Conservation (phyloP, 2,888 invertebrate species). For the Agrochola litura region DNA sequence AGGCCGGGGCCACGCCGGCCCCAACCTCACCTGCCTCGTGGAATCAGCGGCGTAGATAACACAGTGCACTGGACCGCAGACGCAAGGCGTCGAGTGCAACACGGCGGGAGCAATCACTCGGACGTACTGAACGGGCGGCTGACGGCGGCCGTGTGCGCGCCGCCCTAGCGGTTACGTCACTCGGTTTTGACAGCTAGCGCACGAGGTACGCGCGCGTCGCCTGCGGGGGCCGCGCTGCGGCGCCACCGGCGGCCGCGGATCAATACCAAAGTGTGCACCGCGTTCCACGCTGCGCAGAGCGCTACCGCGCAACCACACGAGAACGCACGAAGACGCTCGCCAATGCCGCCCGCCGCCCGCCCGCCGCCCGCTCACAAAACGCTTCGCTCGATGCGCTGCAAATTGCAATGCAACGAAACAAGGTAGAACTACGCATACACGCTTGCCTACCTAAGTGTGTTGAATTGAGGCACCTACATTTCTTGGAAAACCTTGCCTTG, state of each 20-base stretch:
- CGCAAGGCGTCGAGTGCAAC: conserved; percentile 72
- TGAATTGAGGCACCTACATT: conserved; percentile 1
- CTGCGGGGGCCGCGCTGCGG: conserved; percentile 71
- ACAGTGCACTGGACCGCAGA: conserved; percentile 74
- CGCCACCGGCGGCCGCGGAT: conserved; percentile 78
- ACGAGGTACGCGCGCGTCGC: conserved; percentile 67
- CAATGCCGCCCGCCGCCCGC: conserved; percentile 15
- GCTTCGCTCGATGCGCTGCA: conserved; percentile 31
- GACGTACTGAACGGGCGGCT: conserved; percentile 83
- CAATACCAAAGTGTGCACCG: conserved; percentile 67
- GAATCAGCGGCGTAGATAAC: conserved; percentile 74
- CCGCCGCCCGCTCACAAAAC: conserved; percentile 11
- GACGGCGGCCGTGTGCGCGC: conserved; percentile 84
- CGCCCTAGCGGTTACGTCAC: conserved; percentile 85
- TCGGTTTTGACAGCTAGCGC: conserved; percentile 82
- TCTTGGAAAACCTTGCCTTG: neutral
- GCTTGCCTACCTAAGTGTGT: neutral
- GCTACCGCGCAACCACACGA: conserved; percentile 58
- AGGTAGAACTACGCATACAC: conserved; percentile 14
- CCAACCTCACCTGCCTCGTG: conserved; percentile 82
- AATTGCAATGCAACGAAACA: conserved; percentile 36
- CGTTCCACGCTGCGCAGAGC: conserved; percentile 59
- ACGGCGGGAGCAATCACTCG: conserved; percentile 73
- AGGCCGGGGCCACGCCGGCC: conserved; percentile 80
- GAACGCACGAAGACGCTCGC: conserved; percentile 33